A percentile compares a stretch with the other conserved stretches of the same genome.
These are phyloP conservation scores for Remorina albescens DNA, from an alignment of 2,797 vertebrate genomes.

Conservation along the genomic window DNA sequence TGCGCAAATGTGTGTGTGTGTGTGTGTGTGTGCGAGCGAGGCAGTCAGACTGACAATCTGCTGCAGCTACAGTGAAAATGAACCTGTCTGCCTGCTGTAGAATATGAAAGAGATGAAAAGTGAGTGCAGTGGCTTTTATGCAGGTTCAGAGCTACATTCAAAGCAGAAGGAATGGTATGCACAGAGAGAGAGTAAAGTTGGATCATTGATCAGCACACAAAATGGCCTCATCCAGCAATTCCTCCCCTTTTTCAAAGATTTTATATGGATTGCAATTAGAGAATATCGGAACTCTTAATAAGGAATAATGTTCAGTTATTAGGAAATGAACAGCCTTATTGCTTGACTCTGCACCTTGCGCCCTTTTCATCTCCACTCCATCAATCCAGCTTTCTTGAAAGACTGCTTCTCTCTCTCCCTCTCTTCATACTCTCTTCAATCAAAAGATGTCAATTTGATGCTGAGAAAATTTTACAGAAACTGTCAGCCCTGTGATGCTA, in stretches of 20 bases:
- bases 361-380: slow-evolving; percentile 62
- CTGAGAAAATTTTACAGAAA: slow-evolving; percentile 47
- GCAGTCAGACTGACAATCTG: slow-evolving; percentile 78
- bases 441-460: slow-evolving; percentile 60
- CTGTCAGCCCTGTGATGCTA: slow-evolving; percentile 17
- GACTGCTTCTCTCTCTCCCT: slow-evolving; percentile 51
- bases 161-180: slow-evolving; percentile 78
- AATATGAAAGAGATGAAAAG: slow-evolving; percentile 84
- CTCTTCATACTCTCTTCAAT: slow-evolving; percentile 50
- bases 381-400: slow-evolving; percentile 67
- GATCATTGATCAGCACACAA: slow-evolving; percentile 87
- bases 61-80: slow-evolving; percentile 76
- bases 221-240: slow-evolving; percentile 85
- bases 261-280: slow-evolving; percentile 83
- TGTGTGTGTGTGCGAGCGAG: slow-evolving; percentile 37
- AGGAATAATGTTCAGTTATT: slow-evolving; percentile 85
- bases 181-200: slow-evolving; percentile 72
- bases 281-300: slow-evolving; percentile 78
- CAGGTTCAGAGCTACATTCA: slow-evolving; percentile 85
- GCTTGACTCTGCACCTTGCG: slow-evolving; percentile 68
- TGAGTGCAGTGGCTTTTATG: slow-evolving; percentile 84
- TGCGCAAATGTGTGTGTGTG: slow-evolving; percentile 33
- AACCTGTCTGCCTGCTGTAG: slow-evolving; percentile 79
- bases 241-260: slow-evolving; percentile 82
- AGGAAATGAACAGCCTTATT: slow-evolving; percentile 75